Evolutionary conservation across 2,797 vertebrate species (phyloP).

Genomic region (Chloroceryle inda): DNA sequence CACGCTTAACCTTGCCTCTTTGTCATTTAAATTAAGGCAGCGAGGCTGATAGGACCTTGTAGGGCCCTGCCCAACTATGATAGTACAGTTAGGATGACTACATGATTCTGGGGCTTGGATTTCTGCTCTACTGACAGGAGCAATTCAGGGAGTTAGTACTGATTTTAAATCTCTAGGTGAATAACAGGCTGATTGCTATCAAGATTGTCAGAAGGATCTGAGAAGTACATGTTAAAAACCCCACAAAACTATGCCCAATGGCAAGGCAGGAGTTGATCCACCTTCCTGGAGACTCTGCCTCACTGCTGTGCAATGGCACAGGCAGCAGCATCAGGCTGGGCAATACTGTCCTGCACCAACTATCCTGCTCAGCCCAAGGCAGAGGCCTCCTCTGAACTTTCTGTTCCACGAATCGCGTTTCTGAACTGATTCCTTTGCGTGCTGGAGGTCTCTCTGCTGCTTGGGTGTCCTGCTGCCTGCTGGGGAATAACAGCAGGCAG

Average conservation of each 20-base stretch:
- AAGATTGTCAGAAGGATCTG: neutral
- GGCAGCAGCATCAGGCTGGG: neutral
- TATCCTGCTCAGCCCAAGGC: no score
- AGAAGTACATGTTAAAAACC: neutral
- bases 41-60: neutral
- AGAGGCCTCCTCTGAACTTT: neutral
- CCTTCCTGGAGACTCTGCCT: neutral
- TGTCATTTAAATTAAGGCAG: neutral
- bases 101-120: neutral
- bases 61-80: neutral
- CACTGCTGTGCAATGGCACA: neutral
- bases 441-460: neutral
- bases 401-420: neutral
- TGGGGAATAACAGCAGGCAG: neutral
- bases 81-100: neutral
- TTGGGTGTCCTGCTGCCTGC: neutral
- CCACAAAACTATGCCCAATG: neutral
- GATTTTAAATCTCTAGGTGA: neutral
- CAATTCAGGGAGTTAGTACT: neutral
- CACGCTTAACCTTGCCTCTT: neutral
- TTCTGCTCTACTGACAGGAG: neutral
- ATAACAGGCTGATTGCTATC: neutral
- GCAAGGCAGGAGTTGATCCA: neutral
- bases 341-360: rapidly evolving
- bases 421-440: neutral